Conservation (phyloP, 2,888 invertebrate genomes). For the Troides helena region DNA sequence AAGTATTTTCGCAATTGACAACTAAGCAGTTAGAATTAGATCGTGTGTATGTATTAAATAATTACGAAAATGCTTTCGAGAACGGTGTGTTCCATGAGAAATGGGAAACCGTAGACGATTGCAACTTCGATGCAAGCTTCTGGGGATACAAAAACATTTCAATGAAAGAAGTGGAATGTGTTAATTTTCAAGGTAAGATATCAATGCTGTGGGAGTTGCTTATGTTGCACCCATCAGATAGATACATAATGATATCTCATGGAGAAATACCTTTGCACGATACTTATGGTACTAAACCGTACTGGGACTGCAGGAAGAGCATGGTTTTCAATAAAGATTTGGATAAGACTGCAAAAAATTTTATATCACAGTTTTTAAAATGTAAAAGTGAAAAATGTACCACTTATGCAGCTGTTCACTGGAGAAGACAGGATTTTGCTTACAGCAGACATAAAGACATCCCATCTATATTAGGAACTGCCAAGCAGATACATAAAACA, state of each 20-base stretch:
- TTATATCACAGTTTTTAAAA: conserved; percentile 56
- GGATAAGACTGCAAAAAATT: conserved; percentile 83
- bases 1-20: conserved; percentile 79
- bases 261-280: conserved; percentile 94
- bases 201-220: conserved; percentile 83
- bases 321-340: conserved; percentile 92
- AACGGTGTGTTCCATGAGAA: conserved; percentile 91
- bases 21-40: conserved; percentile 80
- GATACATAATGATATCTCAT: conserved; percentile 85
- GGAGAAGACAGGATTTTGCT: conserved; percentile 94
- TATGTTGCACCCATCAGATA: conserved; percentile 54
- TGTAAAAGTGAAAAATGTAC: conserved; percentile 70
- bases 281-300: conserved; percentile 88
- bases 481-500: conserved; percentile 84
- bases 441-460: conserved; percentile 85
- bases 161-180: conserved; percentile 84
- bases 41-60: conserved; percentile 89
- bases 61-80: conserved; percentile 92
- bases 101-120: conserved; percentile 84
- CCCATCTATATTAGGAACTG: conserved; percentile 89
- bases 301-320: conserved; percentile 93
- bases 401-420: conserved; percentile 91
- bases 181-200: conserved; percentile 90
- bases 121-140: conserved; percentile 72
- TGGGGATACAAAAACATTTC: conserved; percentile 87